These are phyloP conservation scores for Galleria mellonella DNA, from an alignment of 1,140 invertebrate genomes.

Conservation along the genomic window DNA sequence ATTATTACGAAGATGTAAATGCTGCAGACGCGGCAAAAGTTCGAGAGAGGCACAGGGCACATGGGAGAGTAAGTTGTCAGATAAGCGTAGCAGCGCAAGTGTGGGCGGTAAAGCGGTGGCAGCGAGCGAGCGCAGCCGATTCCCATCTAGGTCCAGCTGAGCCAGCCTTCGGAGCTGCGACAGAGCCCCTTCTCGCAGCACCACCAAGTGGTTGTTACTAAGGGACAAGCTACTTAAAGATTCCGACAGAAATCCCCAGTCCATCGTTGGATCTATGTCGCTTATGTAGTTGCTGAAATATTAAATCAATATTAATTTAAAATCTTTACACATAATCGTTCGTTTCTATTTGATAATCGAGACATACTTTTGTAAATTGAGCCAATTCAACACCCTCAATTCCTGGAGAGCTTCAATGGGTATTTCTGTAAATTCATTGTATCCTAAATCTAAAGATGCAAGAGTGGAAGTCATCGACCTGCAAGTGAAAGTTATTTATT, in stretches of 20 bases:
- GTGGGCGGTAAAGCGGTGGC: constrained; percentile 77
- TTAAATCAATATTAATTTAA: constrained; percentile 17
- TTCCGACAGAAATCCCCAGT: constrained; percentile 83
- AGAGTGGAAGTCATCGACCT: constrained; percentile 78
- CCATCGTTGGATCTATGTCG: constrained; percentile 37
- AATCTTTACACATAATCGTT: constrained; percentile 9
- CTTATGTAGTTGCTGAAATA: constrained; percentile 61
- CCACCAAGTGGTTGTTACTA: constrained; percentile 86
- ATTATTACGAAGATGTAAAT: constrained; percentile 88
- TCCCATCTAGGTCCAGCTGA: constrained; percentile 84
- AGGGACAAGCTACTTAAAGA: constrained; percentile 86
- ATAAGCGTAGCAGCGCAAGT: constrained; percentile 83
- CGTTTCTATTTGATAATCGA: constrained; percentile 21
- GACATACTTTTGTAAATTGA: constrained; percentile 83
- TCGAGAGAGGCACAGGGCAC: constrained; percentile 80
- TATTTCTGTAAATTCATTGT: constrained; percentile 81
- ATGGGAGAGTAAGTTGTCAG: constrained; percentile 81
- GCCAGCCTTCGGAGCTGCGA: constrained; percentile 77
- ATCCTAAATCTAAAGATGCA: constrained; percentile 82
- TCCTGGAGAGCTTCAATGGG: constrained; percentile 79
- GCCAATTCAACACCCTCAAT: constrained; percentile 81
- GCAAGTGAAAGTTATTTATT: constrained; percentile 37
- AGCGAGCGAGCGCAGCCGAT: constrained; percentile 78
- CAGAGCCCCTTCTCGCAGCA: constrained; percentile 76
- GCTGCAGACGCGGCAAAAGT: constrained; percentile 77